phyloP scores from a whole-genome alignment of 1,140 invertebrate genomes.

The Ceratina japonica region DNA sequence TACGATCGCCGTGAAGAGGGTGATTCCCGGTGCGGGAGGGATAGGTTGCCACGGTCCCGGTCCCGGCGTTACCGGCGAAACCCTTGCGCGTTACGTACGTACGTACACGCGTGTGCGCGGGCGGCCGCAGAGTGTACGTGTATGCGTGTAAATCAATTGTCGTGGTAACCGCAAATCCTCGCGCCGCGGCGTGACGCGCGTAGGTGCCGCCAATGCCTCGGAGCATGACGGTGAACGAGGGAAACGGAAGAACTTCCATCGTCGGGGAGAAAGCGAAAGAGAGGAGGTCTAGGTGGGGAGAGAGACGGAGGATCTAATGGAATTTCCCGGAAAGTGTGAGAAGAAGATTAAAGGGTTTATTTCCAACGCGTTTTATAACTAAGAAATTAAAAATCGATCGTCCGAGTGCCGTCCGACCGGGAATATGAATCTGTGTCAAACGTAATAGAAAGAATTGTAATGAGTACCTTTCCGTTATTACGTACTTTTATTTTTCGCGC shows the following conservation, averaged over 20 bases:
- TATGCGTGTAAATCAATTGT: conserved; percentile 74
- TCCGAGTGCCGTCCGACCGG: background rate
- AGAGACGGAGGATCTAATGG: conserved; percentile 37
- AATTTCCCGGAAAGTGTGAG: conserved; percentile 53
- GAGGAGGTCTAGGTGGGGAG: too few relatives aligned
- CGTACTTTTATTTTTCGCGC: too few relatives aligned
- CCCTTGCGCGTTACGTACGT: background rate
- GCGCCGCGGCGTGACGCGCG: conserved; percentile 66
- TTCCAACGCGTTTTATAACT: conserved; percentile 17
- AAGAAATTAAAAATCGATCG: conserved; percentile 49
- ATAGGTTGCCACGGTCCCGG: conserved; percentile 25
- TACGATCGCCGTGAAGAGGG: conserved; percentile 58
- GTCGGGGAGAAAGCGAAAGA: background rate
- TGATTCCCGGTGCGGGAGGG: conserved; percentile 52
- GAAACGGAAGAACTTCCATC: conserved; percentile 24
- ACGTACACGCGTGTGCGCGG: conserved; percentile 17
- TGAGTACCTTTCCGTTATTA: too few relatives aligned
- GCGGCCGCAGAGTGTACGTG: conserved; percentile 21
- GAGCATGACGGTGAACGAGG: conserved; percentile 41
- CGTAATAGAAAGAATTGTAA: background rate
- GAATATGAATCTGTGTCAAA: background rate
- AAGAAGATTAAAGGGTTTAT: conserved; percentile 43
- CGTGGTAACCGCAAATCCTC: conserved; percentile 73
- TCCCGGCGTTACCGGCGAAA: background rate
- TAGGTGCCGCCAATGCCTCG: conserved; percentile 66